phyloP scores from a whole-genome alignment of 2,113 vertebrate genomes.

The Xiphophorus couchianus region DNA sequence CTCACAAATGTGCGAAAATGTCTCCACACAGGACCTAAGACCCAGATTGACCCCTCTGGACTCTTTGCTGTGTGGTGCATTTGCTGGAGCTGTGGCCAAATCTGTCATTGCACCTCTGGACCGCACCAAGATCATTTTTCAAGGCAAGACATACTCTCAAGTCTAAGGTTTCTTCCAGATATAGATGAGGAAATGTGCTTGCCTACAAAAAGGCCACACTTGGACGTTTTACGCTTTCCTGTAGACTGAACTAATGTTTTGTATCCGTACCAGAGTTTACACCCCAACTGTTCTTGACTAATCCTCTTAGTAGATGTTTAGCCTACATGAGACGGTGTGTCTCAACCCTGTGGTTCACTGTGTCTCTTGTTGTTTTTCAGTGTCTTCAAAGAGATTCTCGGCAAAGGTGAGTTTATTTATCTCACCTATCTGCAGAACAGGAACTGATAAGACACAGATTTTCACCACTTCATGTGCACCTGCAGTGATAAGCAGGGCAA shows the following conservation, averaged over 20 bases:
- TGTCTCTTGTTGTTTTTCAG: slow-evolving; percentile 75
- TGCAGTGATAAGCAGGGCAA: background rate
- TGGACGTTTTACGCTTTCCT: background rate
- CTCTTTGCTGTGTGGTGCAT: slow-evolving; percentile 89
- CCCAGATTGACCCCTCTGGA: slow-evolving; percentile 83
- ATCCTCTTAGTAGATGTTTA: slow-evolving; percentile 69
- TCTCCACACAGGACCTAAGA: slow-evolving; percentile 76
- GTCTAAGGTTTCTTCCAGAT: background rate
- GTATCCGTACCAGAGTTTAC: slow-evolving; percentile 21
- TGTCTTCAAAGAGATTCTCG: slow-evolving; percentile 95
- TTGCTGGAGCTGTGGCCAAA: slow-evolving; percentile 96
- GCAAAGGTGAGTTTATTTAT: slow-evolving; percentile 87
- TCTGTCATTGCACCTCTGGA: slow-evolving; percentile 95
- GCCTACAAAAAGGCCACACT: background rate
- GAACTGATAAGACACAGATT: background rate
- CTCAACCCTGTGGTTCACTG: slow-evolving; percentile 29
- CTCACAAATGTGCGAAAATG: background rate
- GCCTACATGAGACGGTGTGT: slow-evolving; percentile 11
- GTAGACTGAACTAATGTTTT: slow-evolving; percentile 10
- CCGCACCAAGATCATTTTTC: slow-evolving; percentile 98
- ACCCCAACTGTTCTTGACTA: slow-evolving; percentile 15
- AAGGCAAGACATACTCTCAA: slow-evolving; percentile 80
- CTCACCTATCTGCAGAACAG: background rate
- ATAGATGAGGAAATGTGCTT: background rate
- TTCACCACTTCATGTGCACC: background rate